phyloP scores from a whole-genome alignment of 1,140 invertebrate genomes.

The Lethrus apterus region DNA sequence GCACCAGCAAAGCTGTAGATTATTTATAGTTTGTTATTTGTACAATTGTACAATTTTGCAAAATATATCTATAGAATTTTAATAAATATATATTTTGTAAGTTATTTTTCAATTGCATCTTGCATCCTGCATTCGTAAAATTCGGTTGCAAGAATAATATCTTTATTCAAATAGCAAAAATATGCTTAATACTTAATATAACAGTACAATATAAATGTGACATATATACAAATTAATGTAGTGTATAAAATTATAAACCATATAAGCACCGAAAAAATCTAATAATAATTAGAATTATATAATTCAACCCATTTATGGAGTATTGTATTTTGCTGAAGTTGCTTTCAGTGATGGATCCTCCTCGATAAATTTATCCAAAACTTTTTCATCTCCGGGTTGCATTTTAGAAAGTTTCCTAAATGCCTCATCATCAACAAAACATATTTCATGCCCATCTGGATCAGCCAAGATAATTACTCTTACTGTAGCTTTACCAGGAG shows the following conservation, averaged over 20 bases:
- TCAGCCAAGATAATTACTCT: slow-evolving; percentile 93
- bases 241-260: not conserved
- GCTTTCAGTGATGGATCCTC: slow-evolving; percentile 53
- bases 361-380: slow-evolving; percentile 73
- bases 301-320: not conserved
- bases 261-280: not conserved
- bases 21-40: not conserved
- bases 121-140: not conserved
- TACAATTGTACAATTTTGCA: not conserved
- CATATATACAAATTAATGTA: not conserved
- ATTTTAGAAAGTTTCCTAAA: slow-evolving; percentile 83
- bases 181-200: not conserved
- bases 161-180: too few species aligned
- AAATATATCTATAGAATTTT: not conserved
- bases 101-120: slow-evolving; percentile 1
- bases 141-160: too few species aligned
- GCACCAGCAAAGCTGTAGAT: not conserved
- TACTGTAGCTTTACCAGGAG: slow-evolving; percentile 93
- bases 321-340: slow-evolving; percentile 5
- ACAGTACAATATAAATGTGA: not conserved
- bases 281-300: slow-evolving; percentile 1
- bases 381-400: slow-evolving; percentile 71
- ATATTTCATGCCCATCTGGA: slow-evolving; percentile 97
- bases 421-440: slow-evolving; percentile 95
- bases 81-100: not conserved